Evolutionary conservation across 2,113 vertebrate genomes (phyloP), one percentile per base, ranked within the genome.

Genomic region (Blennius ocellaris): DNA sequence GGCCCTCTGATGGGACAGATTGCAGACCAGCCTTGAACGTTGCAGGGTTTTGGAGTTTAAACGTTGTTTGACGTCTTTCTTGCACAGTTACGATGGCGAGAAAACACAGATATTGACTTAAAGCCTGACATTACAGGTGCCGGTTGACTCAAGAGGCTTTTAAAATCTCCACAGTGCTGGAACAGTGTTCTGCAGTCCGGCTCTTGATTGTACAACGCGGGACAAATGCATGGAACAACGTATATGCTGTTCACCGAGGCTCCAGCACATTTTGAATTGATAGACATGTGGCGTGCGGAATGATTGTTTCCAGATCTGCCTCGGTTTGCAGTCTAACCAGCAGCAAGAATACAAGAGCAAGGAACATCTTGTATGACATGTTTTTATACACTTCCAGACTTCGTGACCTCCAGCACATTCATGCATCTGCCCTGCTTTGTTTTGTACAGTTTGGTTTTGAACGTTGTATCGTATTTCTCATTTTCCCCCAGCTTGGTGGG

Each of bases 381-480:
- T 70, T 80, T 73, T 59, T 49, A 51, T 30, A 30, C 21, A 30
- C 21, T 30, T 4, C 21, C 21, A 30, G 21, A 30, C 21, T 30
- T 4, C 4, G 21, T 30, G 21, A 30, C 21, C 65, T 70, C 6
- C 8, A 73, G n/a, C 21, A 55, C 17, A 15, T 43, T 30, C 6
- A 1, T 37, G 17, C 45, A 15, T 45, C 52, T 1, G 0, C 38
- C 3, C 41, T 3, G 11, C 56, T 75, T 76, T 12, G 16, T 15
- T 67, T 56, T 21, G 50, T 14, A 57, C 4, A 37, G 53, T 65
- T 56, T 63, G 43, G 69, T 56, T 61, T 61, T 66, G 45, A 71
- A 45, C 6, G 63, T n/a, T 12, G 44, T 72, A 50, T 69, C 44
- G 57, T 62, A 58, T 12, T 6, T 59, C 30, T 43, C 54, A n/a